These are phyloP conservation scores for Himalopsyche japonica DNA, from an alignment of 2,888 invertebrate genomes.

Conservation along the genomic window DNA sequence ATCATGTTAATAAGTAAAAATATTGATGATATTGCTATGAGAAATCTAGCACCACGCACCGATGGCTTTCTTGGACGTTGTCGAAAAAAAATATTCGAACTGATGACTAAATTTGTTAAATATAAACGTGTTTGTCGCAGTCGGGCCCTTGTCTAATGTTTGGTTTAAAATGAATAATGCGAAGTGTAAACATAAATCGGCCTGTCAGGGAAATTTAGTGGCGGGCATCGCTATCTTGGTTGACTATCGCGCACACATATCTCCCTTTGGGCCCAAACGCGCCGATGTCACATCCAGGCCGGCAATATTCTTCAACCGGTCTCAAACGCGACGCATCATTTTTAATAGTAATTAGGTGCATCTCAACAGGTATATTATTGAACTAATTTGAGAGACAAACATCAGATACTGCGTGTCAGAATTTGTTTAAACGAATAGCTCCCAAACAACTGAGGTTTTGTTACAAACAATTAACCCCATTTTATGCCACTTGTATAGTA, in stretches of 20 bases:
- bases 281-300: constrained; percentile 21
- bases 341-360: background rate
- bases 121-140: background rate
- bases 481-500: too few species aligned
- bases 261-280: constrained; percentile 22
- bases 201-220: constrained; percentile 27
- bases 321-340: background rate
- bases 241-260: constrained; percentile 36
- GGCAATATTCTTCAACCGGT: constrained; percentile 30
- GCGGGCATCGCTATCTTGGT: constrained; percentile 18
- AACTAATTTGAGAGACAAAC: background rate
- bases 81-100: background rate
- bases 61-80: background rate
- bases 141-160: background rate
- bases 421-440: too few species aligned
- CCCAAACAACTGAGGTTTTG: too few species aligned
- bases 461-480: too few species aligned
- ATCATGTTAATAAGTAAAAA: too few species aligned
- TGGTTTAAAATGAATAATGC: constrained; percentile 19
- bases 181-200: constrained; percentile 20
- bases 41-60: background rate
- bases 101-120: background rate
- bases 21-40: background rate
- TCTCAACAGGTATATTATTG: constrained; percentile 3
- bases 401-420: background rate